phyloP scores from a whole-genome alignment of 2,113 vertebrate species.

The Pangasianodon hypophthalmus region DNA sequence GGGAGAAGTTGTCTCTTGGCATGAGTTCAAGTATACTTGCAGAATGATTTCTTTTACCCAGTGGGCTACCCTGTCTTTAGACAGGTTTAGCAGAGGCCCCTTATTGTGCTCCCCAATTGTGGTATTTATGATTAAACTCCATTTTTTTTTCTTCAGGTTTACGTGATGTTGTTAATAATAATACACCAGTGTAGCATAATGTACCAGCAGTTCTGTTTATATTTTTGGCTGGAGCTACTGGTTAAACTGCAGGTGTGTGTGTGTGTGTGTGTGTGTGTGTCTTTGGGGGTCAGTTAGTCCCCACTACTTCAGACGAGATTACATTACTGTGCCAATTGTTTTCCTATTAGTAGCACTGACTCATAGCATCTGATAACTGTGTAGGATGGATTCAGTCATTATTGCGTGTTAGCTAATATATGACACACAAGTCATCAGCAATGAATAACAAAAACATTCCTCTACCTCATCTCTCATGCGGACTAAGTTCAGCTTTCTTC shows the following conservation, averaged over 20 bases:
- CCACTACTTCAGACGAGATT: background rate
- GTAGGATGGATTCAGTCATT: conserved; percentile 30
- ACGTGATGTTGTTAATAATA: background rate
- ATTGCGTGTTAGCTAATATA: conserved; percentile 29
- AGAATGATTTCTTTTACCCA: background rate
- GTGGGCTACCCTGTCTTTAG: background rate
- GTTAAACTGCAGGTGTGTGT: background rate
- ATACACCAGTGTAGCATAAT: too few relatives aligned
- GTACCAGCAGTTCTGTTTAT: too few relatives aligned
- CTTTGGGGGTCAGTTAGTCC: background rate
- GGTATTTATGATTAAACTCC: background rate
- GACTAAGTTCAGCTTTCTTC: background rate
- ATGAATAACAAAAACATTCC: background rate
- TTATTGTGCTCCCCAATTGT: background rate
- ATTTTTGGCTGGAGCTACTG: too few relatives aligned
- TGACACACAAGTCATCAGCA: conserved; percentile 1
- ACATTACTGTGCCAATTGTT: background rate
- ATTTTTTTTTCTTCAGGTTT: background rate
- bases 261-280: background rate
- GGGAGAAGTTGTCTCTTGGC: background rate
- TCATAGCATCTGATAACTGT: conserved; percentile 20
- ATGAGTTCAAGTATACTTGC: background rate
- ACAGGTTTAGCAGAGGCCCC: background rate
- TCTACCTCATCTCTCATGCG: background rate
- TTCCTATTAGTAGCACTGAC: conserved; percentile 9